Base-by-base conservation (phyloP, 2,797 vertebrate genomes). In the Mus spretus region DNA sequence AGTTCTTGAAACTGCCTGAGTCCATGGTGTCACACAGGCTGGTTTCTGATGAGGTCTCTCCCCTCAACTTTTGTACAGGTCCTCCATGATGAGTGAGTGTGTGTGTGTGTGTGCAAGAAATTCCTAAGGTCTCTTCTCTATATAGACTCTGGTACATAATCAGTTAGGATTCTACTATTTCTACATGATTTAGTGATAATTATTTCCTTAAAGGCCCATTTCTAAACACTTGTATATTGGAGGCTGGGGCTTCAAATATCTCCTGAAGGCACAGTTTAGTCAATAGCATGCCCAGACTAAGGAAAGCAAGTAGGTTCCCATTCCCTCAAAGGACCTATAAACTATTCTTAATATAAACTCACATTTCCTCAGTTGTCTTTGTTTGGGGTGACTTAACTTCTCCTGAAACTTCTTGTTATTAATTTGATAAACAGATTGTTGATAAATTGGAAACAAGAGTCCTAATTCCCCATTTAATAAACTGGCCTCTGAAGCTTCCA, bases 361-460 rank as follows among this genome's bases (percentile, higher is more conserved):
- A 34, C 3, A 70, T 4, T 31, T 9, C 1, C 15, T 89, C 26
- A 11, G 61, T 78, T 94, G 28, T 89, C 84, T 95, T 94, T 28
- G 50, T 91, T 84, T 20, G 34, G 26, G 11, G 37, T 87, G 13
- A 59, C 22, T 82, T 65, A 14, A 57, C 15, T 91, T 12, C n/a
- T 92, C 47, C 72, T 72, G 53, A 82, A 44, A 47, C 50, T 87
- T 28, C 10, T 81, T 93, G 26, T 53, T 80, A 40, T 53, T 44
- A 80, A 83, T 86, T 92, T 87, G 40, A 85, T 86, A 91, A 63
- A 85, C 3, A 92, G 44, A 86, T 3, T 63, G 55, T 59, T 78
- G 19, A 74, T 63, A 88, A 75, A 59, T 92, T 89, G 72, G 12
- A 2, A 65, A 65, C 1, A 77, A 85, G 31, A 86, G 28, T 84